Base-by-base conservation (phyloP, 2,113 vertebrate genomes). In the Corythoichthys haematopterus region DNA sequence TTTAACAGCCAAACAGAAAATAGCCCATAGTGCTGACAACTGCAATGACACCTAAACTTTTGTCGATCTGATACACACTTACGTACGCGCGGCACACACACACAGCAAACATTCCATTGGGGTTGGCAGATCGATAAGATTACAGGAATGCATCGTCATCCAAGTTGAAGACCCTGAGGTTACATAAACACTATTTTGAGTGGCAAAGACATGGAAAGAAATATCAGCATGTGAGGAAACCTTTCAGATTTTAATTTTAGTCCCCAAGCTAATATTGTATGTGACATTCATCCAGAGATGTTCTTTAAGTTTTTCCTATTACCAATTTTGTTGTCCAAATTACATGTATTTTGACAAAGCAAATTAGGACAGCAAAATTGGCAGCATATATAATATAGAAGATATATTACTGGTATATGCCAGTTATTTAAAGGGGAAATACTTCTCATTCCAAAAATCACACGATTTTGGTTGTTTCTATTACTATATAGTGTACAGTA, bases 151-250 rank as follows among this genome's bases (percentile, higher is more conserved):
- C 68, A 50, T 72, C 57, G 76, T 71, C 85, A 77, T 84, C 71
- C 74, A 75, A 71, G 81, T 55, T 82, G 79, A 83, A 20, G 67
- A 64, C 72, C 66, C 71, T 1, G 56, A 71, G 78, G 77, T 74
- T 77, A 79, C 68, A 28, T 84, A 84, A 85, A 81, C 75, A 83
- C 72, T 81, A 87, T 87, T 56, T 62, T 65, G 57, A 68, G 20
- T 28, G 20, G 20, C 73, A 71, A 63, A 68, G 38, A 70, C 50
- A 45, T 43, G 16, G 68, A 73, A 35, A 46, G 13, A 7, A 4
- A 50, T 14, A 3, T 10, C 52, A 55, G 15, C 14, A 56, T 12
- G 12, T 58, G 37, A 65, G 5, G 20, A 60, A 40, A n/a, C 7
- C 10, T 38, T 40, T 16, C 8, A 16, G n/a, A 33, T 28, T 13